Percentiles rank a stretch among this genome's conserved stretches.
Conservation (phyloP, 2,797 vertebrate species). For the Paramormyrops hopkinsi region DNA sequence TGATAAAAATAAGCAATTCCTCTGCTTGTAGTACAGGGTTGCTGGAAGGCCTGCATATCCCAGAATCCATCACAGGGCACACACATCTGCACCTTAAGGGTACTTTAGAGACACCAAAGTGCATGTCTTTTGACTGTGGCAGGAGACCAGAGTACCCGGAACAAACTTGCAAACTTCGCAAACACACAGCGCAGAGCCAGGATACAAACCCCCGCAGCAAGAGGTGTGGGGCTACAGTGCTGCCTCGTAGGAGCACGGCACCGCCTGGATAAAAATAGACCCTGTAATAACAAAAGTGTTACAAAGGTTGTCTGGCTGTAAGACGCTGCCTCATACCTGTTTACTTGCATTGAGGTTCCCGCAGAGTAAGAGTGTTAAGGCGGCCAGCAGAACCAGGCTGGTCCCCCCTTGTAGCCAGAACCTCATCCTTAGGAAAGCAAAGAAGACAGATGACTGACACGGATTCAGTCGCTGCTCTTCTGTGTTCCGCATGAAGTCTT, state of each 20-base stretch:
- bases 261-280: not conserved
- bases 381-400: slow-evolving; percentile 57
- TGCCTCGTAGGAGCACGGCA: not conserved
- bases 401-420: slow-evolving; percentile 47
- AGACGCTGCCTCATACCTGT: not conserved
- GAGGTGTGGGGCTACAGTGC: not conserved
- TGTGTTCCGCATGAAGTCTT: not conserved
- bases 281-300: not conserved
- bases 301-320: not conserved
- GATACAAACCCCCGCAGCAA: not conserved
- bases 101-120: not conserved
- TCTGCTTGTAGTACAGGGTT: not conserved
- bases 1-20: not conserved
- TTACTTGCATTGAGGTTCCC: slow-evolving; percentile 30
- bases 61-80: not conserved
- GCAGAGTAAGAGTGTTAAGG: slow-evolving; percentile 56
- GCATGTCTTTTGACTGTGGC: not conserved
- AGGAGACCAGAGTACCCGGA: not conserved
- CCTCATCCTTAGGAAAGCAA: slow-evolving; percentile 53
- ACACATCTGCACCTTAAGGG: not conserved
- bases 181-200: not conserved
- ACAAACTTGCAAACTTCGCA: not conserved
- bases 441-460: not conserved
- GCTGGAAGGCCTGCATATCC: not conserved
- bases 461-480: not conserved